Percentiles rank a stretch among this genome's conserved stretches.
These are phyloP conservation scores for Metopolophium dirhodum DNA, from an alignment of 1,140 invertebrate genomes.

Conservation along the genomic window DNA sequence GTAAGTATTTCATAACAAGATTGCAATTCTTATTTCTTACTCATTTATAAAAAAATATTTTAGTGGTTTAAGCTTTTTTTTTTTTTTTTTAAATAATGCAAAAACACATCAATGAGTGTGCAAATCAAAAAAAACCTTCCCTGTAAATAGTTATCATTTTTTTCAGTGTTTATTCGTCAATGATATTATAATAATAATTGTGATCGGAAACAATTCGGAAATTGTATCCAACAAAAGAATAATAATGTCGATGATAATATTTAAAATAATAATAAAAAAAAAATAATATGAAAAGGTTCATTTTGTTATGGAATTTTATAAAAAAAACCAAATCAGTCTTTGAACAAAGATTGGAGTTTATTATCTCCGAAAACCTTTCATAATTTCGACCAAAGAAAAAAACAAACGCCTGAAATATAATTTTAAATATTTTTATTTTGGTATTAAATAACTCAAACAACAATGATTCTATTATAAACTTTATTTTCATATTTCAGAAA, in stretches of 20 bases:
- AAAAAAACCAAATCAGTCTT: not conserved
- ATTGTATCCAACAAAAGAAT: not conserved
- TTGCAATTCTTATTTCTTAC: not conserved
- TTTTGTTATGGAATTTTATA: not conserved
- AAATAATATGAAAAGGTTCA: not conserved
- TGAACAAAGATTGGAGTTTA: not conserved
- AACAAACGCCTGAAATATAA: not conserved
- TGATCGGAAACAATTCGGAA: not conserved
- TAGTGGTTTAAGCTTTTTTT: not conserved
- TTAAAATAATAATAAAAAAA: conserved; percentile 18
- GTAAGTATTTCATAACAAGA: not conserved
- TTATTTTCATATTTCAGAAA: not conserved
- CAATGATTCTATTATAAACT: not conserved
- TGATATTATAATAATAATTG: not conserved
- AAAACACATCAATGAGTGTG: not conserved
- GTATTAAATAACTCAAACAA: not conserved
- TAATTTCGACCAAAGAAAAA: not conserved
- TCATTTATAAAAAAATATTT: not conserved
- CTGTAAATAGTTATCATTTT: not conserved
- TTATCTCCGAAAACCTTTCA: not conserved
- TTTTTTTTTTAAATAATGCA: not conserved
- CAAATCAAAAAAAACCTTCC: not conserved
- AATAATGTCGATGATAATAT: not conserved
- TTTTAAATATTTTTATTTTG: conserved; percentile 13
- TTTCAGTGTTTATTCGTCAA: not conserved